Evolutionary conservation across 2,888 invertebrate genomes (phyloP).

Genomic region (Eupithecia dodoneata): DNA sequence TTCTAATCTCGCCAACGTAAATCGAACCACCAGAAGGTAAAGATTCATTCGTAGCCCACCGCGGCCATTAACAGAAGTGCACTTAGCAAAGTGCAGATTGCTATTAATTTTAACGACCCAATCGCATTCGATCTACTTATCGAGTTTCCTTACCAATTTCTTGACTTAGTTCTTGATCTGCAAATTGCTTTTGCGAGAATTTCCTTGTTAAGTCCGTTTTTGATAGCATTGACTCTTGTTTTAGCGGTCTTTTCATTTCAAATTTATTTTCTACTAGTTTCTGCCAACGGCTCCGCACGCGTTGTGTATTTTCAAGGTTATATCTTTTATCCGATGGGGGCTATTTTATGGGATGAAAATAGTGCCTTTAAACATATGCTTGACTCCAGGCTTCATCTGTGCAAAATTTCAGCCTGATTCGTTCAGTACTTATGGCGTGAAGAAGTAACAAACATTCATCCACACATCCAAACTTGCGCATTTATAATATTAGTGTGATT

Average conservation of each 20-base stretch:
- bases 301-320: too few species aligned
- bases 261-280: not conserved
- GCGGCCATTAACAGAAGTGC: constrained; percentile 33
- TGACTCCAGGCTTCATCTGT: too few species aligned
- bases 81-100: constrained; percentile 29
- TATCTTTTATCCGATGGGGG: too few species aligned
- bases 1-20: not conserved
- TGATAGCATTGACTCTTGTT: not conserved
- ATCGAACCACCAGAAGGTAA: not conserved
- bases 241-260: not conserved
- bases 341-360: too few species aligned
- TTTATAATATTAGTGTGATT: too few species aligned
- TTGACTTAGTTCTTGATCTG: not conserved
- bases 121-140: constrained; percentile 14
- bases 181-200: not conserved
- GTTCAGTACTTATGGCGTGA: too few species aligned
- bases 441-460: too few species aligned
- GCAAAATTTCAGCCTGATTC: too few species aligned
- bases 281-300: too few species aligned
- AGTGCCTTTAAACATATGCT: too few species aligned
- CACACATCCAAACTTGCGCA: too few species aligned
- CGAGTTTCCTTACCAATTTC: constrained; percentile 9
- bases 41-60: constrained; percentile 17
- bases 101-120: constrained; percentile 36
- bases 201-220: not conserved